Percentiles rank a stretch among this genome's conserved stretches.
These are phyloP conservation scores for Zaprionus davidi DNA, from an alignment of 1,140 invertebrate genomes.

Conservation along the genomic window DNA sequence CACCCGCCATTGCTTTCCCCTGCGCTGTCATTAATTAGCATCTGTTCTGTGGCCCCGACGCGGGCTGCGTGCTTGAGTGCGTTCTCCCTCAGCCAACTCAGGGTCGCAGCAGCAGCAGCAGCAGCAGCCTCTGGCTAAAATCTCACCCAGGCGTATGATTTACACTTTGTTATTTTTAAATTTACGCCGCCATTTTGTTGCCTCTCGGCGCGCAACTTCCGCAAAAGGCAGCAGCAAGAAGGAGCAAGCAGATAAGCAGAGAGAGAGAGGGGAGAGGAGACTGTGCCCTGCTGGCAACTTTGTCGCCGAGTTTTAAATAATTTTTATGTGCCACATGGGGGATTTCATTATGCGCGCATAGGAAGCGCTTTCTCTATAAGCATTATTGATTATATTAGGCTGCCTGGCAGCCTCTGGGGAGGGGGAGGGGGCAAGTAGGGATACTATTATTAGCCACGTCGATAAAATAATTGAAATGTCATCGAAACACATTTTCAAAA, in stretches of 20 bases:
- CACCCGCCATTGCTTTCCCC: conserved; percentile 5
- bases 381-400: conserved; percentile 51
- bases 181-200: conserved; percentile 68
- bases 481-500: background rate
- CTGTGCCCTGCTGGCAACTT: background rate
- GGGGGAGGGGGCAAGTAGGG: background rate
- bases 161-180: conserved; percentile 82
- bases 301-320: conserved; percentile 42
- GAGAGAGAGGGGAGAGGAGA: background rate
- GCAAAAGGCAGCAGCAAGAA: background rate
- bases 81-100: conserved; percentile 2
- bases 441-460: background rate
- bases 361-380: conserved; percentile 21
- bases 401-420: background rate
- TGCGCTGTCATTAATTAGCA: conserved; percentile 76
- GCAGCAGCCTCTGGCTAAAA: conserved; percentile 39
- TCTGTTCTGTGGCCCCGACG: conserved; percentile 62
- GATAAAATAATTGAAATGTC: conserved; percentile 30
- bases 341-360: conserved; percentile 24
- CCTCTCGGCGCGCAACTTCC: conserved; percentile 52
- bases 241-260: background rate
- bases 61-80: conserved; percentile 65
- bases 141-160: conserved; percentile 72
- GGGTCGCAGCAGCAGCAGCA: conserved; percentile 22
- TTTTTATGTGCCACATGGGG: conserved; percentile 55